Base-by-base conservation (phyloP, 1,140 invertebrate species). In the Drosophila santomea region DNA sequence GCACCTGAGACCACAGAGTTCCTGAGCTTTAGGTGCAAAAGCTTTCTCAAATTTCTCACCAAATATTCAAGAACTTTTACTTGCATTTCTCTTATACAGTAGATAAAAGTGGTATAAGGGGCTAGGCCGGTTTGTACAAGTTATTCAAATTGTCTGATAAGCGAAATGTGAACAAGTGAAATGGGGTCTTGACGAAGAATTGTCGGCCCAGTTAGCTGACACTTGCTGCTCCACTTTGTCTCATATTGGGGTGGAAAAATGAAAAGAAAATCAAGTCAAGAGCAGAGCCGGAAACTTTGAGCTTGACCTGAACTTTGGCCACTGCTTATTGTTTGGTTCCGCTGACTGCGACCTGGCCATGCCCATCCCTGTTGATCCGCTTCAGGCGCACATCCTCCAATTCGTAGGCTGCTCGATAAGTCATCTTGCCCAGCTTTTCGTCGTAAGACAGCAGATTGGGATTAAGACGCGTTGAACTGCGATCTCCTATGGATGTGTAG, bases 401-500 rank as follows among this genome's bases (percentile, higher is more conserved):
- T 23, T 94, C 93, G 92, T 97, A 96, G 1, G 97, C 97, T 8
- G 97, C 97, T n/a, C 94, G 92, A 92, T 97, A 98, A 20, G 54
- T 41, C 15, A 76, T 43, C 51, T 68, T 54, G 2, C 32, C 54
- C 4, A 61, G 62, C 2, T 58, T 35, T 32, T 68, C 41, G 67
- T 48, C 93, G 56, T 93, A 93, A 44, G 94, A 94, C 38, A 93
- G 92, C 25, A 98, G 92, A 17, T 94, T 86, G 1, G 96, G 96
- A 94, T 99, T 99, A 0, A 94, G 95, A 48, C 93, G 89, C 0
- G 97, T 98, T 85, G 96, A 97, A 11, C 94, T 93, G 78, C 93
- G 94, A 75, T 95, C 95, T 14, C 97, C 98, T 59, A 98, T 93
- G 55, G 97, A 98, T 1, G 97, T 97, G 80, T 97, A 98, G 94